Base-by-base conservation (phyloP, 2,113 vertebrate genomes). In the Oryzias javanicus region DNA sequence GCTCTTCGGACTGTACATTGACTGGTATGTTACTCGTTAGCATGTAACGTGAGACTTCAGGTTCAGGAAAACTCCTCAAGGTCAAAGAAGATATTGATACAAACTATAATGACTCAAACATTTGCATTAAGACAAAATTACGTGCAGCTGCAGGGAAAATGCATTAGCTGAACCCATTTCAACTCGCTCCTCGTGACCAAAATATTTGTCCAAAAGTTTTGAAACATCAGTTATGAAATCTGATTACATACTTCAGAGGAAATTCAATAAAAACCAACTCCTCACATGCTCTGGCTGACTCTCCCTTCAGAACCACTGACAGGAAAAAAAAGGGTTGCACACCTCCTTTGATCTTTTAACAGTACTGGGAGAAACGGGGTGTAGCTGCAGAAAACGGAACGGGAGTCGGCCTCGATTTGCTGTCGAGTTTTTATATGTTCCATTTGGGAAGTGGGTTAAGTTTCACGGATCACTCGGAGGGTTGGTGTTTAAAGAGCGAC, bases 381-480 rank as follows among this genome's bases (percentile, higher is more conserved):
- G 25, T 4, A 27, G 25, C 35, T 35, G 35, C 35, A 35, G 35
- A 12, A 5, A 35, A 35, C 3, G 29, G 52, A 49, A 16, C 6
- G 49, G 63, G 19, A 70, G 53, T 71, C 54, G 22, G 60, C 29
- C 42, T 68, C 56, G 61, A 64, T 62, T 60, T 46, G 18, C 69
- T 73, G 29, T 67, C 56, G 64, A 51, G 29, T 59, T 53, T 74
- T 80, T 57, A 64, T 49, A 61, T 54, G 53, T 45, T 6, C 5
- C 20, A 46, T 53, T 60, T 19, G 24, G 46, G 57, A 56, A 67
- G 41, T 59, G 59, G 76, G 60, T 67, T 49, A 12, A 47, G 58
- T 78, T 73, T 78, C 71, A 72, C 5, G 16, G 62, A 67, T 51
- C 47, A 14, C 25, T 60, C 47, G 18, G 46, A 62, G 40, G 49